Conservation (phyloP, 2,888 invertebrate species). For the Ornithoptera alexandrae region DNA sequence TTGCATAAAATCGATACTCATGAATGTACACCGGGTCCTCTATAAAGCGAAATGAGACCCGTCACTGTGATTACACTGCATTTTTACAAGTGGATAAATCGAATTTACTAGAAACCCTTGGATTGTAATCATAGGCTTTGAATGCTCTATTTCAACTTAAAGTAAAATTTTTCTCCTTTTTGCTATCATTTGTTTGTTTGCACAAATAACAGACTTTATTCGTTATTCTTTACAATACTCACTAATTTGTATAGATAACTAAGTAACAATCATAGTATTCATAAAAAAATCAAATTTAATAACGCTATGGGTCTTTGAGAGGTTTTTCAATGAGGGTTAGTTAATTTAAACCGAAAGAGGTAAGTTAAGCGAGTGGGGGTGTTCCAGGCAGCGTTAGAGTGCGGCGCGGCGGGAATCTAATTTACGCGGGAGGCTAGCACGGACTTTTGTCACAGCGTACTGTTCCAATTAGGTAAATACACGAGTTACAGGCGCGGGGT, state of each 20-base stretch:
- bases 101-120: slow-evolving; percentile 5
- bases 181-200: too few relatives aligned
- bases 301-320: slow-evolving; percentile 47
- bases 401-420: slow-evolving; percentile 58
- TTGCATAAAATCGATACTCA: slow-evolving; percentile 80
- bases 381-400: slow-evolving; percentile 34
- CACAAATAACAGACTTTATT: too few relatives aligned
- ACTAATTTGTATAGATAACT: too few relatives aligned
- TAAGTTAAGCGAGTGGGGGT: slow-evolving; percentile 56
- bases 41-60: slow-evolving; percentile 57
- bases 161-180: too few relatives aligned
- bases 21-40: slow-evolving; percentile 65
- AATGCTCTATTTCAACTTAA: background rate
- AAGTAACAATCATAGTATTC: background rate
- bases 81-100: slow-evolving; percentile 35
- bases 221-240: too few relatives aligned
- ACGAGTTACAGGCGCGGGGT: slow-evolving; percentile 32
- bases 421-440: slow-evolving; percentile 56
- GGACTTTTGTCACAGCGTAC: slow-evolving; percentile 68
- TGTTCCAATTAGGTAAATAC: slow-evolving; percentile 75
- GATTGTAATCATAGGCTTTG: background rate
- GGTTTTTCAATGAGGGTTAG: slow-evolving; percentile 64
- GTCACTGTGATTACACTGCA: slow-evolving; percentile 59
- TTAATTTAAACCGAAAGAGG: slow-evolving; percentile 73
- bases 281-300: slow-evolving; percentile 43